Conservation (phyloP, 2,888 invertebrate species). For the Caenorhabditis drosophilae region DNA sequence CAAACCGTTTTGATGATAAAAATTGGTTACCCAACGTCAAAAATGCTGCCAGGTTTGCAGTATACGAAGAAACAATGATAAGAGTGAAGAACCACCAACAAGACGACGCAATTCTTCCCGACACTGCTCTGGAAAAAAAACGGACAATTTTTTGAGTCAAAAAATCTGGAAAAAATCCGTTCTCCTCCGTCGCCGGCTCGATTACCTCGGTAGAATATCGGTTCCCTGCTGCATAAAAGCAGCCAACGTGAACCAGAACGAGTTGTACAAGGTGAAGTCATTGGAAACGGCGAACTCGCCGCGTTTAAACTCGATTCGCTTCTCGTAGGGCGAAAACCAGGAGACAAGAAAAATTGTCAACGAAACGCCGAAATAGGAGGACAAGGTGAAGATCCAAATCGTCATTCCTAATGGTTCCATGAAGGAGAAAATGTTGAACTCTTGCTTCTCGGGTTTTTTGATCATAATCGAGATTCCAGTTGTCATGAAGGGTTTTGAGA, state of each 20-base stretch:
- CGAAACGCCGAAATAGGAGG: slow-evolving; percentile 94
- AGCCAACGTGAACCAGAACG: slow-evolving; percentile 95
- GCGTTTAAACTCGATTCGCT: slow-evolving; percentile 74
- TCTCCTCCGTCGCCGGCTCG: neutral
- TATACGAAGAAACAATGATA: slow-evolving; percentile 91
- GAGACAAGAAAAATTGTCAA: slow-evolving; percentile 94
- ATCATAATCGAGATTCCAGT: slow-evolving; percentile 75
- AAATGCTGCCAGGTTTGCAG: slow-evolving; percentile 96
- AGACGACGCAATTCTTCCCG: slow-evolving; percentile 87
- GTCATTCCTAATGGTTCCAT: slow-evolving; percentile 91
- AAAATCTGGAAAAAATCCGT: slow-evolving; percentile 4
- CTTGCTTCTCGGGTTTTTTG: slow-evolving; percentile 73
- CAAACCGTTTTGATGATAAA: neutral
- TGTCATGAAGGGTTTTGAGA: slow-evolving; percentile 96
- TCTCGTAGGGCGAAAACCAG: slow-evolving; percentile 94
- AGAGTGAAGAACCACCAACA: slow-evolving; percentile 99
- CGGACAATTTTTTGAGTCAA: neutral
- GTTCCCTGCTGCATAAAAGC: slow-evolving; percentile 99
- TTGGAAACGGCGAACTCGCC: slow-evolving; percentile 73
- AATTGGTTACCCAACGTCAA: slow-evolving; percentile 71
- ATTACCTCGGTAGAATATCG: slow-evolving; percentile 88
- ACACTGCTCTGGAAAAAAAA: slow-evolving; percentile 77
- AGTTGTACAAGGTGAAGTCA: slow-evolving; percentile 92
- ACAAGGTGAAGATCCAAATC: slow-evolving; percentile 82
- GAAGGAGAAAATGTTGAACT: slow-evolving; percentile 95